phyloP scores from a whole-genome alignment of 2,113 vertebrate genomes.

The Lophochroa leadbeateri region DNA sequence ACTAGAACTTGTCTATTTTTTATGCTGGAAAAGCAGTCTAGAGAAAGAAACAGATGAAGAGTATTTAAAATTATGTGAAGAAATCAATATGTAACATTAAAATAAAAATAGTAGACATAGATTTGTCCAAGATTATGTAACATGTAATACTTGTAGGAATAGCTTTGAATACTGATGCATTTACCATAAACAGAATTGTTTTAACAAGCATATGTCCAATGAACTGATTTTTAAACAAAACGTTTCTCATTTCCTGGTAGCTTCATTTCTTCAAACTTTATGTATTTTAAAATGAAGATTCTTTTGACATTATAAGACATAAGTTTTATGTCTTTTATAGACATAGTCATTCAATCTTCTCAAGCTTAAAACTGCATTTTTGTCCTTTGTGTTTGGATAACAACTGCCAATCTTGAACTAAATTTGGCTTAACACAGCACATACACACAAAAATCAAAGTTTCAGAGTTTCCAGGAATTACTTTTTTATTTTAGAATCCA shows the following conservation, averaged over 20 bases:
- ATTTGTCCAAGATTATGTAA: not conserved
- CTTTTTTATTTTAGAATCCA: conserved; percentile 10
- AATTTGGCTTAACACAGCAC: conserved; percentile 16
- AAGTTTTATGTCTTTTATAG: not conserved
- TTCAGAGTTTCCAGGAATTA: conserved; percentile 12
- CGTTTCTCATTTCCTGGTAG: not conserved
- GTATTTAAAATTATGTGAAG: not conserved
- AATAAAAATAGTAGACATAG: not conserved
- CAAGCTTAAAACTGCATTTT: not conserved
- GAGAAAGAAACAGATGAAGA: not conserved
- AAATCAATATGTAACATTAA: not conserved
- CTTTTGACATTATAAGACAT: not conserved
- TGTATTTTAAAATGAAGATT: not conserved
- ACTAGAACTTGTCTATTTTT: not conserved
- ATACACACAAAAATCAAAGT: not conserved
- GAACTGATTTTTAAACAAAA: not conserved
- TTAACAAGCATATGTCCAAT: not conserved
- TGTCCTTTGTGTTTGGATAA: not conserved
- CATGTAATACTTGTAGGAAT: not conserved
- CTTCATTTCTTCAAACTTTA: not conserved
- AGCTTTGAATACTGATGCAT: not conserved
- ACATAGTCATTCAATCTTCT: not conserved
- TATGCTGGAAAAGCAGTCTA: not conserved
- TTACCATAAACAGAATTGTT: not conserved
- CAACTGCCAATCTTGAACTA: not conserved